Evolutionary conservation across 2,113 vertebrate genomes (phyloP).

Genomic region (Heterochromis multidens): DNA sequence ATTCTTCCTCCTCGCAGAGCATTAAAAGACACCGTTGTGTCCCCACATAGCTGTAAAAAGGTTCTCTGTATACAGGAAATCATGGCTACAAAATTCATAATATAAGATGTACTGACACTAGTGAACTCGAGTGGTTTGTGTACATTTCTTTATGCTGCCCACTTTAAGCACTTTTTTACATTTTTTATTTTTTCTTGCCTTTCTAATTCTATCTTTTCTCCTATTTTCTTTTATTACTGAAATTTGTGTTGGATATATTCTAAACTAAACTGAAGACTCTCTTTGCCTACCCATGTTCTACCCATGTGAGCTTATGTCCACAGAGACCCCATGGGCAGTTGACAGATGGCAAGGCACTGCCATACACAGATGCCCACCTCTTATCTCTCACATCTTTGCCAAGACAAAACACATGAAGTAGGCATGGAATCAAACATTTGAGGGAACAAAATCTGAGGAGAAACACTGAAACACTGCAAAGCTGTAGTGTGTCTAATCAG

Average conservation of each 20-base stretch:
- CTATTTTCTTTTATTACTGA: not conserved
- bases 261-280: conserved; percentile 26
- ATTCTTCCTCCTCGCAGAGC: conserved; percentile 44
- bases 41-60: not conserved
- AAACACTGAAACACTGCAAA: not conserved
- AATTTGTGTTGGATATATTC: not conserved
- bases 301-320: conserved; percentile 68
- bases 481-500: not conserved
- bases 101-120: not conserved
- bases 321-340: conserved; percentile 67
- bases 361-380: conserved; percentile 71
- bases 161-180: not conserved
- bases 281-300: conserved; percentile 47
- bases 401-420: conserved; percentile 63
- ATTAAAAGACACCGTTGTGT: conserved; percentile 34
- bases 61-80: not conserved
- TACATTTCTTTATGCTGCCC: not conserved
- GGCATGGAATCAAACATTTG: conserved; percentile 27
- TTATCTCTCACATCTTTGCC: conserved; percentile 62
- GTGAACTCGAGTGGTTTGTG: not conserved
- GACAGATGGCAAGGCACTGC: conserved; percentile 68
- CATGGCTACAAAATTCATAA: not conserved
- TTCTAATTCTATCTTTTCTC: not conserved
- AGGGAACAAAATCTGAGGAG: not conserved
- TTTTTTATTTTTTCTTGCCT: not conserved